These are phyloP conservation scores for Poecilia gillii DNA, from an alignment of 2,797 vertebrate genomes.

Conservation along the genomic window DNA sequence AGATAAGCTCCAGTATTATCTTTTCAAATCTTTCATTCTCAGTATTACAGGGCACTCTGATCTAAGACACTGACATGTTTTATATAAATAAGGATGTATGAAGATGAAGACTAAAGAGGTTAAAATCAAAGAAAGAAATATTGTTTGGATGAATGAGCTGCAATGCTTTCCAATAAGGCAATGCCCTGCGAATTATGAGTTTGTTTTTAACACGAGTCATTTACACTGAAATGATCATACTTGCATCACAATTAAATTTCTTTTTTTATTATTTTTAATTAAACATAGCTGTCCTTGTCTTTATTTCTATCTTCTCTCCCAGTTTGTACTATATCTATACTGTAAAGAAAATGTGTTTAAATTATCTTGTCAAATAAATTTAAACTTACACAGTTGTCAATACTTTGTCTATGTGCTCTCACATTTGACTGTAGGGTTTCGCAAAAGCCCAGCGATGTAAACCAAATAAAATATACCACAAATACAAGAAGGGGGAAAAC, in stretches of 20 bases:
- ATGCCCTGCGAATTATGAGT: neutral
- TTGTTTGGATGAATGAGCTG: conserved; percentile 33
- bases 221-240: conserved; percentile 49
- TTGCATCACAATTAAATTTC: conserved; percentile 50
- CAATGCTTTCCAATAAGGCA: conserved; percentile 32
- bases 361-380: conserved; percentile 81
- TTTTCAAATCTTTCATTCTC: conserved; percentile 58
- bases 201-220: conserved; percentile 34
- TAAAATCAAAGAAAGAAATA: conserved; percentile 10
- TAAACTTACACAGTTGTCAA: conserved; percentile 58
- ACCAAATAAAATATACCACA: conserved; percentile 26
- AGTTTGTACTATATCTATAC: conserved; percentile 78
- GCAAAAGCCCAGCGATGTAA: neutral
- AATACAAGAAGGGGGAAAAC: conserved; percentile 61
- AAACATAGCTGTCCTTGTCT: conserved; percentile 50
- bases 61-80: conserved; percentile 24
- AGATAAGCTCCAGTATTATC: conserved; percentile 70
- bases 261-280: conserved; percentile 63
- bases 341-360: conserved; percentile 74
- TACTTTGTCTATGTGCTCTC: conserved; percentile 39
- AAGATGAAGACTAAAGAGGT: conserved; percentile 5
- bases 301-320: conserved; percentile 64
- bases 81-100: conserved; percentile 18
- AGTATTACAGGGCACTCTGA: conserved; percentile 62
- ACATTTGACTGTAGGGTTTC: conserved; percentile 19